phyloP scores from a whole-genome alignment of 2,113 vertebrate genomes.

The Forbesichthys papilliferus region DNA sequence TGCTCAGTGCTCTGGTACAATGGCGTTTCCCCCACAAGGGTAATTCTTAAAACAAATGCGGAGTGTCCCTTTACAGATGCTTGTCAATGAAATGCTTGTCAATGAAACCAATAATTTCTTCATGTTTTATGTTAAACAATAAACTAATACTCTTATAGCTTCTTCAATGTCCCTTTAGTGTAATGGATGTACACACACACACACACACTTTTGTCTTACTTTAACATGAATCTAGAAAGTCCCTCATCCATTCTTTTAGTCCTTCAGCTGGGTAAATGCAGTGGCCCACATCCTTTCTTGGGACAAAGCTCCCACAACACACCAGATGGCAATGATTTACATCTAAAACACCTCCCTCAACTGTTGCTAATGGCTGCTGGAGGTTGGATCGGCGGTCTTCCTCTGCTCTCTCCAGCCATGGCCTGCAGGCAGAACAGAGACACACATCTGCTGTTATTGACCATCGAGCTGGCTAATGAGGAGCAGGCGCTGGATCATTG shows the following conservation, averaged over 20 bases:
- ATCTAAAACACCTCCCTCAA: slow-evolving; percentile 39
- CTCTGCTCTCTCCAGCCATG: slow-evolving; percentile 21
- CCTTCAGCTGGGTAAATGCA: slow-evolving; percentile 22
- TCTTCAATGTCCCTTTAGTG: slow-evolving; percentile 21
- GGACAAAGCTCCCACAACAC: slow-evolving; percentile 30
- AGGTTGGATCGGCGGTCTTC: slow-evolving; percentile 28
- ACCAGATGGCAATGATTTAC: slow-evolving; percentile 61
- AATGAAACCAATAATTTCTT: too few relatives aligned
- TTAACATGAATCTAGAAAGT: slow-evolving; percentile 29
- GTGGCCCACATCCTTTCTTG: slow-evolving; percentile 14
- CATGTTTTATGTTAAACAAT: too few relatives aligned
- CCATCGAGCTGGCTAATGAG: slow-evolving; percentile 55
- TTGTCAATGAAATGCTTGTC: too few relatives aligned
- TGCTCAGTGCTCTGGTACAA: too few relatives aligned
- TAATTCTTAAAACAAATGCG: too few relatives aligned
- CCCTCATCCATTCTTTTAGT: slow-evolving; percentile 2
- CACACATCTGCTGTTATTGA: slow-evolving; percentile 49
- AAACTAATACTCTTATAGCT: neutral
- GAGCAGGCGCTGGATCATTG: slow-evolving; percentile 32
- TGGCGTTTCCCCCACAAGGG: too few relatives aligned
- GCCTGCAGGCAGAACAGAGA: slow-evolving; percentile 38
- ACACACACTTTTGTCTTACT: neutral
- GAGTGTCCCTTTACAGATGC: too few relatives aligned
- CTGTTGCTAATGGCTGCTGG: slow-evolving; percentile 35
- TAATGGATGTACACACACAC: neutral